Base-by-base conservation (phyloP, 2,113 vertebrate species). In the Zingel zingel region DNA sequence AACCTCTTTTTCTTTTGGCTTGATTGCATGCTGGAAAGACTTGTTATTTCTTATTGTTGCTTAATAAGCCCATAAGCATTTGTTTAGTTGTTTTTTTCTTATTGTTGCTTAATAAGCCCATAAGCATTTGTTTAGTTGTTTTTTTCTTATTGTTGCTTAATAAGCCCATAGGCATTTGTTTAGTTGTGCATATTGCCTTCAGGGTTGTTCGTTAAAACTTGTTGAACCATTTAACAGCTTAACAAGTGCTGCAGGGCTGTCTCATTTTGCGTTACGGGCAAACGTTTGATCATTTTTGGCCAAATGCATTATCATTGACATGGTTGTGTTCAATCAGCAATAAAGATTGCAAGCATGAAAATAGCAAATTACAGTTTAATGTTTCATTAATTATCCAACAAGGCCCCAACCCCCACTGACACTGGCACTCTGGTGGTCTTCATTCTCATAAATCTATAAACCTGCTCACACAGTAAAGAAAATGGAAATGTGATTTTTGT, bases 181-280 rank as follows among this genome's bases (percentile, higher is more conserved):
- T 27, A 62, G 65, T 57, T 45, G 45, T 45, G 77, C 56, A 45
- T 50, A 77, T 79, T 47, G 76, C 81, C 68, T 36, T 14, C n/a
- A 66, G 84, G 84, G 85, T 79, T 50, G 18, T 86, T 78, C 58
- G 68, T 61, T 50, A 72, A 79, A 77, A 74, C 45, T 71, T 81
- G 82, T 78, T 82, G 56, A 82, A 65, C 80, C 82, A 59, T 79
- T 88, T 86, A 83, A 79, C 62, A 62, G 74, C 23, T 50, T 51
- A 18, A 59, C 14, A 59, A 54, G 51, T 27, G 85, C 85, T 62
- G 53, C 47, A 7, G 83, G 79, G 58, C 50, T 12, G 13, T 39
- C 36, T 64, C 12, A 5, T 62, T 73, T 51, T 72, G 33, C 6
- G 59, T 78, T 67, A 48, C 2, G 3, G 8, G 54, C 47, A 62